These are phyloP conservation scores for Pherbina coryleti DNA, from an alignment of 2,888 invertebrate species.

Conservation along the genomic window DNA sequence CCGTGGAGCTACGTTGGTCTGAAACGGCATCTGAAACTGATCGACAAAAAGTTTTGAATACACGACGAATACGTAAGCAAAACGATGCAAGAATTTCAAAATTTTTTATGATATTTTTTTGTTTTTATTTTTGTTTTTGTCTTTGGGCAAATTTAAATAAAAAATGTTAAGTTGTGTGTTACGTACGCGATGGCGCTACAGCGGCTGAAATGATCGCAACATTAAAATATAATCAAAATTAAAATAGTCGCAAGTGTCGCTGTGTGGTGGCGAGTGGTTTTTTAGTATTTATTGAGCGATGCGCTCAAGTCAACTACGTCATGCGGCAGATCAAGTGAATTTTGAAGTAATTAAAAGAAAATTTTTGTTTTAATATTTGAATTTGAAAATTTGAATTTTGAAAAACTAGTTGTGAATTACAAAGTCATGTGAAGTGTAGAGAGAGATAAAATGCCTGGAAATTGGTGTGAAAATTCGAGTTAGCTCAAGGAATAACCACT, in stretches of 20 bases:
- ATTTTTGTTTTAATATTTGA: too few species aligned
- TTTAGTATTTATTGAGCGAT: background rate
- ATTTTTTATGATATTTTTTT: slow-evolving; percentile 11
- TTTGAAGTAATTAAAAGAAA: background rate
- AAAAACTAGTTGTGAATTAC: background rate
- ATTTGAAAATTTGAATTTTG: too few species aligned
- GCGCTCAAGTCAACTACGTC: background rate
- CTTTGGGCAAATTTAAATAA: background rate
- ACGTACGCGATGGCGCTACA: slow-evolving; percentile 20
- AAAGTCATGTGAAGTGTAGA: background rate
- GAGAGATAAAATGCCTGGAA: background rate
- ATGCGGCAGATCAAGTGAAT: background rate
- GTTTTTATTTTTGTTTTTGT: slow-evolving; percentile 1
- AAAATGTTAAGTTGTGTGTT: too few species aligned
- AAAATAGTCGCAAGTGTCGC: background rate
- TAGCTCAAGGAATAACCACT: slow-evolving; percentile 16
- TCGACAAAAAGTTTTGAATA: background rate
- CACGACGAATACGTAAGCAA: slow-evolving; percentile 22
- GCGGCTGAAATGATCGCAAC: slow-evolving; percentile 6
- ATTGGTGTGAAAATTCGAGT: background rate
- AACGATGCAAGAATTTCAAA: slow-evolving; percentile 27
- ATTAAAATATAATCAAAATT: background rate
- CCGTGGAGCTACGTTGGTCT: slow-evolving; percentile 30
- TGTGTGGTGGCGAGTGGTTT: background rate
- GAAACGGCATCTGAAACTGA: background rate